Base-by-base conservation (phyloP, 2,113 vertebrate species). In the Xenus cinereus region DNA sequence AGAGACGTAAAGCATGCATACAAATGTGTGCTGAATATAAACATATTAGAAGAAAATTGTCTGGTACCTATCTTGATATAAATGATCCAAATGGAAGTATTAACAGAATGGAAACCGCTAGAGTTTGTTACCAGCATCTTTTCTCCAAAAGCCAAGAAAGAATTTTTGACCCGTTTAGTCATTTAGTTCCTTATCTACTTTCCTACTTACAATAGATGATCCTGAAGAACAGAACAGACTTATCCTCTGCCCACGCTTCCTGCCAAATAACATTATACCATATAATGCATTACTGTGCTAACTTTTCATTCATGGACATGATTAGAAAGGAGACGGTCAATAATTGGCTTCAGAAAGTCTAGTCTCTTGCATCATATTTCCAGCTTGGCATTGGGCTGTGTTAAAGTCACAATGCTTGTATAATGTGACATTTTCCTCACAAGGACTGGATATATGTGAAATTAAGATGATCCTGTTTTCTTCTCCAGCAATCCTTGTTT, bases 321-420 rank as follows among this genome's bases (percentile, higher is more conserved):
- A 88, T 86, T 78, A 90, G 48, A 39, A 59, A 90, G 64, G 51
- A 93, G 68, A 87, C 0, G 0, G 64, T 74, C 4, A 2, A 27
- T 90, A 95, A 94, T 12, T 94, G 75, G 82, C 63, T 94, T 93
- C 39, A 83, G 68, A 92, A 94, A 86, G 54, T 90, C 85, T 72
- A 86, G 75, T 62, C 35, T 91, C 50, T 77, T 82, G 60, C 75
- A 69, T 88, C n/a, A 3, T 60, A 66, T 69, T 78, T 85, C 35
- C 28, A 79, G 43, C 54, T 83, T 90, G 92, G 82, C 63, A 68
- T 16, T 59, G 15, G 21, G 72, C 75, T 30, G 4, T 30, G 51
- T 56, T 78, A 24, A 92, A 87, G 83, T 81, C 76, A 88, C 50
- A 56, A 18, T 56, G 39, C 32, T 91, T 91, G 17, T 74, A 79